A percentile compares a stretch with the other conserved stretches of the same genome.
Evolutionary conservation across 2,113 vertebrate species (phyloP).

Genomic region (Gadus macrocephalus): DNA sequence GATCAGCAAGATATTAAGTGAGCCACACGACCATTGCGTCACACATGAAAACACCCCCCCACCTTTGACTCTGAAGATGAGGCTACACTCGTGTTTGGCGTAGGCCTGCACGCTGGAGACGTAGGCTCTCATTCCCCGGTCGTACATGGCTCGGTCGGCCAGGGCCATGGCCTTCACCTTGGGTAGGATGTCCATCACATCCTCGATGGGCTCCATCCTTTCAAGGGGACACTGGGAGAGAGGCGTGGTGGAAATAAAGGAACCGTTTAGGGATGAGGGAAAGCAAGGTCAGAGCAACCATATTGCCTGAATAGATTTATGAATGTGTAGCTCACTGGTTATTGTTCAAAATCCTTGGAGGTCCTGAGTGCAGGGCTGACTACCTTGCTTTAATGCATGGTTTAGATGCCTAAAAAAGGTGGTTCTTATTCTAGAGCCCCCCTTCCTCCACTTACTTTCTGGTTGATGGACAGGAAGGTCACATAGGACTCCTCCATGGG

Average conservation of each 20-base stretch:
- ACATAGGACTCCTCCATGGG: constrained; percentile 95
- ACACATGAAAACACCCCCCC: not conserved
- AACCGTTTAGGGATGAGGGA: too few relatives aligned
- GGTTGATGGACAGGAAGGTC: constrained; percentile 90
- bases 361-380: too few relatives aligned
- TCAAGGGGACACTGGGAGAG: constrained; percentile 84
- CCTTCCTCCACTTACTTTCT: constrained; percentile 76
- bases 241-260: too few relatives aligned
- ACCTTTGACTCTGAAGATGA: constrained; percentile 94
- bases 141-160: constrained; percentile 85
- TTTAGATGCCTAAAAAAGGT: too few relatives aligned
- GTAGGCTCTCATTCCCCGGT: constrained; percentile 88
- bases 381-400: too few relatives aligned
- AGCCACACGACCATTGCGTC: too few relatives aligned
- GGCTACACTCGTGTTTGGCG: constrained; percentile 89
- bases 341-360: too few relatives aligned
- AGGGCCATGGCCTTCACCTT: constrained; percentile 80
- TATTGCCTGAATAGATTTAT: too few relatives aligned
- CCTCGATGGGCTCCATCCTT: constrained; percentile 68
- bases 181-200: constrained; percentile 80
- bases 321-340: too few relatives aligned
- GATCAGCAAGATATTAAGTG: not conserved
- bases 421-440: too few relatives aligned
- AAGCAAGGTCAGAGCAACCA: too few relatives aligned
- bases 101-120: constrained; percentile 91